Conservation (phyloP, 2,797 vertebrate genomes). For the Acipenser transmontanus region DNA sequence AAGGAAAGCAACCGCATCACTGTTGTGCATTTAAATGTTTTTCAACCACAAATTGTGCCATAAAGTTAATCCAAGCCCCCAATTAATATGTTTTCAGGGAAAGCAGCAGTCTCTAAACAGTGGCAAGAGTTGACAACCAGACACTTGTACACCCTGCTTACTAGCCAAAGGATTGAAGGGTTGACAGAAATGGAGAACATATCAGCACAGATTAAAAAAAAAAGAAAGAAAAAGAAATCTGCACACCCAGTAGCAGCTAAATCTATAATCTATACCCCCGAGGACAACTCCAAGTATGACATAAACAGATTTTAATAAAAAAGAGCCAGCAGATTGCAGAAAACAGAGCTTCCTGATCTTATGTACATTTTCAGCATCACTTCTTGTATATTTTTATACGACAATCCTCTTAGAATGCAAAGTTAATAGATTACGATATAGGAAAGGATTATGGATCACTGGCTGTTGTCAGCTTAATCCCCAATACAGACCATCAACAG, state of each 20-base stretch:
- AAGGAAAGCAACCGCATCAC: neutral
- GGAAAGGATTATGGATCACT: slow-evolving; percentile 84
- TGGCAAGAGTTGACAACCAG: neutral
- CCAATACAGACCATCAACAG: slow-evolving; percentile 77
- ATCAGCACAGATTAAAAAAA: slow-evolving; percentile 17
- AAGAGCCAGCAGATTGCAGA: slow-evolving; percentile 34
- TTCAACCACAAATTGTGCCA: neutral
- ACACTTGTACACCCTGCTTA: neutral
- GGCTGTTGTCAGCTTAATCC: slow-evolving; percentile 92
- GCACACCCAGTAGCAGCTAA: slow-evolving; percentile 55
- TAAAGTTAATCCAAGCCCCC: neutral
- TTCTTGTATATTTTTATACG: slow-evolving; percentile 82
- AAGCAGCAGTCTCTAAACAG: neutral
- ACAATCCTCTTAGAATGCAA: slow-evolving; percentile 94
- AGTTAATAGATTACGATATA: slow-evolving; percentile 96
- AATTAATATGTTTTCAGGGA: neutral
- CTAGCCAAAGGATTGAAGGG: neutral
- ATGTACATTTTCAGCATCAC: slow-evolving; percentile 74
- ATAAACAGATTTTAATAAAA: slow-evolving; percentile 42
- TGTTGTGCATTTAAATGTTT: neutral
- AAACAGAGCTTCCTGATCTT: slow-evolving; percentile 61
- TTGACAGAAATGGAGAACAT: slow-evolving; percentile 5
- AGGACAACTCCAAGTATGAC: slow-evolving; percentile 52
- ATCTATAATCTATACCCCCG: slow-evolving; percentile 53
- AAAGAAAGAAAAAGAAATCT: slow-evolving; percentile 24